Percentiles rank a stretch among this genome's conserved stretches.
Conservation (phyloP, 2,797 vertebrate genomes). For the Myiotriccus ornatus region DNA sequence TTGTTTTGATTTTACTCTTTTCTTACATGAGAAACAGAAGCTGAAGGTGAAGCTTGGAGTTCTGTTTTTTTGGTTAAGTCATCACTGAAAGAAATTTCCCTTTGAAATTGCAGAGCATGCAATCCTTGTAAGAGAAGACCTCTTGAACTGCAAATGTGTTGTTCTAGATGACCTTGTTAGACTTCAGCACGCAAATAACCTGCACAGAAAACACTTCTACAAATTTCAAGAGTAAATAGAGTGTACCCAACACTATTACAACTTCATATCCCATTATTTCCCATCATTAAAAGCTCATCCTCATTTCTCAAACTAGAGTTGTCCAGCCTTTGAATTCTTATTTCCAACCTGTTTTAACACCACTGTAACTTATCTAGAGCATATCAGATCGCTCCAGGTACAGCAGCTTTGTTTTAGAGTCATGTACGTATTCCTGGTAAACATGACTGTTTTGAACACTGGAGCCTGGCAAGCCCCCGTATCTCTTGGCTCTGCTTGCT, state of each 20-base stretch:
- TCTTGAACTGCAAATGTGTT: conserved; percentile 33
- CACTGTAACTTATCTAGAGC: background rate
- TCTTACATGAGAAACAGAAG: background rate
- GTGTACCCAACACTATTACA: background rate
- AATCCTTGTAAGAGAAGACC: background rate
- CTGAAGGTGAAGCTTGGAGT: background rate
- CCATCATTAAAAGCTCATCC: background rate
- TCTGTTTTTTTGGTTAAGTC: background rate
- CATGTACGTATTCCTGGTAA: background rate
- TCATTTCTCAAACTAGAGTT: background rate
- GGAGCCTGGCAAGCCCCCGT: background rate
- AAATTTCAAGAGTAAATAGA: background rate
- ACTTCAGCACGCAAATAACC: background rate
- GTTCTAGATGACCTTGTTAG: background rate
- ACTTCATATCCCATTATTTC: background rate
- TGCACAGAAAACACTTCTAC: conserved; percentile 3
- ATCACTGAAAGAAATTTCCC: background rate
- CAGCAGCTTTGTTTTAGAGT: background rate
- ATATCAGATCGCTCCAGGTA: background rate
- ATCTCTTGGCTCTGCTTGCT: conserved; percentile 2
- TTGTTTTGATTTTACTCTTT: background rate
- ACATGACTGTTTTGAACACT: background rate
- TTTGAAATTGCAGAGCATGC: background rate
- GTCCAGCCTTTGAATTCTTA: background rate
- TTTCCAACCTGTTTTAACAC: background rate